Evolutionary conservation across 2,888 invertebrate genomes (phyloP).

Genomic region (Drosophila formosana): DNA sequence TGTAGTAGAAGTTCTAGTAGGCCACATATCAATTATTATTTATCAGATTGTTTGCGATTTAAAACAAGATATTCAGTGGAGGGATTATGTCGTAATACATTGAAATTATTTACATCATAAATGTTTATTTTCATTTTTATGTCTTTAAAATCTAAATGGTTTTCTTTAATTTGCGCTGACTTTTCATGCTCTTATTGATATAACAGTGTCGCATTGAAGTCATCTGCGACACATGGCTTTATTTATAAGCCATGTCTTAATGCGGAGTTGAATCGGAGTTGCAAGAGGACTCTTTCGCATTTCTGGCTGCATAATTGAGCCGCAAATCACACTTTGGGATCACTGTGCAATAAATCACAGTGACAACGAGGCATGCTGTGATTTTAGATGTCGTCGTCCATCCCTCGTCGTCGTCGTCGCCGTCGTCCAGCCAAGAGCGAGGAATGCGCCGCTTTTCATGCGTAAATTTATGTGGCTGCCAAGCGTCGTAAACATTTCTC

Average conservation of each 20-base stretch:
- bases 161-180: not conserved
- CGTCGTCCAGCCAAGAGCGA: constrained; percentile 3
- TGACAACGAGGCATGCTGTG: constrained; percentile 58
- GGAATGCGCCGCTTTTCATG: constrained; percentile 73
- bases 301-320: constrained; percentile 28
- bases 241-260: not conserved
- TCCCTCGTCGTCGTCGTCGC: constrained; percentile 32
- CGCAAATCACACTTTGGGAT: constrained; percentile 46
- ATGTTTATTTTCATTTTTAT: too few species aligned
- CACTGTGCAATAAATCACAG: constrained; percentile 61
- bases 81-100: too few species aligned
- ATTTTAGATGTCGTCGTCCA: constrained; percentile 42
- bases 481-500: constrained; percentile 78
- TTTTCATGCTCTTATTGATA: not conserved
- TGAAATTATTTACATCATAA: too few species aligned
- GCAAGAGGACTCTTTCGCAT: not conserved
- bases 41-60: too few species aligned
- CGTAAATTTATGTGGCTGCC: constrained; percentile 80
- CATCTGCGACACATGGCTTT: not conserved
- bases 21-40: too few species aligned
- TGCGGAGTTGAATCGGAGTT: not conserved
- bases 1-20: too few species aligned
- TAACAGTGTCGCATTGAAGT: not conserved
- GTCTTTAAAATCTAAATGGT: not conserved
- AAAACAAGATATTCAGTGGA: too few species aligned